Percentiles rank a stretch among this genome's conserved stretches.
Evolutionary conservation across 2,797 vertebrate species (phyloP).

Genomic region (Knipowitschia caucasica): DNA sequence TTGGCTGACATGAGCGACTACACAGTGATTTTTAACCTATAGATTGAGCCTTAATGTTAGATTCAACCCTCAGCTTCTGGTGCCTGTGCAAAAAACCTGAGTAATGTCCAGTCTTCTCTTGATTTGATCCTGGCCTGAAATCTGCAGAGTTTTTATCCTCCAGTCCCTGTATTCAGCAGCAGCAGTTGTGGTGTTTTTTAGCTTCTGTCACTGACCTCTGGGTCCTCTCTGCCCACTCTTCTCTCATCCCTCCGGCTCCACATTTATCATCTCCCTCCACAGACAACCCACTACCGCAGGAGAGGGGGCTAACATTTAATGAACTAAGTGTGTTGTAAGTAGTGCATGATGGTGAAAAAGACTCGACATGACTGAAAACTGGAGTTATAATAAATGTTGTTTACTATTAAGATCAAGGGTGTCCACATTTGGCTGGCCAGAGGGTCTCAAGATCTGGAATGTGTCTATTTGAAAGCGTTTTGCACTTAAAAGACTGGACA

Average conservation of each 20-base stretch:
- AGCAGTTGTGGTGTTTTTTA: neutral
- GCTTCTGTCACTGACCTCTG: slow-evolving; percentile 20
- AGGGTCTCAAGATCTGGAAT: too few relatives aligned
- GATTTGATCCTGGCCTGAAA: neutral
- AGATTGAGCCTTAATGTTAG: neutral
- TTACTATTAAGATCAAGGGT: too few relatives aligned
- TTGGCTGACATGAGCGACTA: too few relatives aligned
- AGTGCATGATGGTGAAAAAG: neutral
- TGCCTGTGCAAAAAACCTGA: too few relatives aligned
- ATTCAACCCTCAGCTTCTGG: too few relatives aligned
- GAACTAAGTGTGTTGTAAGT: neutral
- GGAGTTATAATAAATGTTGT: too few relatives aligned
- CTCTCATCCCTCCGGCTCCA: slow-evolving; percentile 22
- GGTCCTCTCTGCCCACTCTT: slow-evolving; percentile 24
- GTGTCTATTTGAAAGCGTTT: too few relatives aligned
- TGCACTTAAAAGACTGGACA: too few relatives aligned
- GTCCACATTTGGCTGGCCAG: too few relatives aligned
- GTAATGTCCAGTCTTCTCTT: neutral
- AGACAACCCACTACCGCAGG: slow-evolving; percentile 2
- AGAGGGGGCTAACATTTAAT: neutral
- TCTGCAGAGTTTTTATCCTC: neutral
- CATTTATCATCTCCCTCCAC: slow-evolving; percentile 18
- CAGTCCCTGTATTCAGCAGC: neutral
- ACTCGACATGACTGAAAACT: too few relatives aligned
- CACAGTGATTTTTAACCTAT: too few relatives aligned